Conservation (phyloP, 2,797 vertebrate species). For the Syndactyla subalaris region DNA sequence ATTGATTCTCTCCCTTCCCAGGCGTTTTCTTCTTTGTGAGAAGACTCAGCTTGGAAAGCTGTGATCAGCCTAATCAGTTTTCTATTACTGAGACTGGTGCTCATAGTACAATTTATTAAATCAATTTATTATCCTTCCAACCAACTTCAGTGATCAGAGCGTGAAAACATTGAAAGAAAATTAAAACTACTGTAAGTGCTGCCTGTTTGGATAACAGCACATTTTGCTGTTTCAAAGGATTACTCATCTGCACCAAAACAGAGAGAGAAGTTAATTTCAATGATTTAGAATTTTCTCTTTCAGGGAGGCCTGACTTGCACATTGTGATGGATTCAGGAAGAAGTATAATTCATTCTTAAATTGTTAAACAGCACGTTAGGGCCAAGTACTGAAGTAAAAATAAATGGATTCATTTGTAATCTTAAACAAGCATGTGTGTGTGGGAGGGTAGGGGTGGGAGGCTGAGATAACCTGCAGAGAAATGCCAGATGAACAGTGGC, state of each 20-base stretch:
- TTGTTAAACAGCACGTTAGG: conserved; percentile 52
- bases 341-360: conserved; percentile 69
- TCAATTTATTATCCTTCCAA: conserved; percentile 68
- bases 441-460: not conserved
- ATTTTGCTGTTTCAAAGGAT: conserved; percentile 64
- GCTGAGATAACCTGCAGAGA: conserved; percentile 44
- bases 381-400: conserved; percentile 22
- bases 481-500: not conserved
- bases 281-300: conserved; percentile 84
- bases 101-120: conserved; percentile 61
- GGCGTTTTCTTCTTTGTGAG: not conserved
- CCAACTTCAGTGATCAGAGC: conserved; percentile 55
- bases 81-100: conserved; percentile 47
- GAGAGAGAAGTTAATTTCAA: conserved; percentile 78
- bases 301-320: conserved; percentile 75
- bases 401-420: conserved; percentile 56
- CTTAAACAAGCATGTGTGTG: not conserved
- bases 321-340: conserved; percentile 74
- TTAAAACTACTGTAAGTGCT: conserved; percentile 71
- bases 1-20: not conserved
- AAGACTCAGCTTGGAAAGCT: conserved; percentile 23
- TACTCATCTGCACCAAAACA: conserved; percentile 68
- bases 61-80: conserved; percentile 61
- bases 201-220: conserved; percentile 70
- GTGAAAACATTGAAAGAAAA: conserved; percentile 65